Evolutionary conservation across 2,113 vertebrate genomes (phyloP), one percentile per base, ranked within the genome.

Genomic region (Peromyscus leucopus): DNA sequence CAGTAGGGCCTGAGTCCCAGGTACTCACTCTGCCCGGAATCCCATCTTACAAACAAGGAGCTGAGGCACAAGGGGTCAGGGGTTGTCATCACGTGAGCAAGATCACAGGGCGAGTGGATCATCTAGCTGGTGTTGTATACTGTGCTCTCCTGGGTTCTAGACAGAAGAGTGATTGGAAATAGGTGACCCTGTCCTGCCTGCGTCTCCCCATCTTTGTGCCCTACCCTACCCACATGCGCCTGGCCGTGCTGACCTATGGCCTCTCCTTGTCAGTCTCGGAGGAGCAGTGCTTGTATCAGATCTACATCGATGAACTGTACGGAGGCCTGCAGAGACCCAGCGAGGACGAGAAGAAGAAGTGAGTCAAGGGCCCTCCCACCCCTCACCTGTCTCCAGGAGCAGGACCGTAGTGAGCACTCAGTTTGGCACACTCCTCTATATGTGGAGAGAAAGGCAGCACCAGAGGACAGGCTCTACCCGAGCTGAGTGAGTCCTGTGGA

Each of bases 301-400:
- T 99, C 96, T 99, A 99, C 93, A 99, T 99, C 1, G 99, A 99
- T 0, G 99, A 99, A 96, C 98, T 99, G 46, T 99, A 99, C 0
- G 99, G 99, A 55, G 99, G 99, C 57, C 98, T 99, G 67, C 99
- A 99, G 96, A 99, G 99, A 93, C 99, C 99, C 84, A 99, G 99
- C 1, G 99, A 99, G 92, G 99, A 99, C 0, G 99, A 99, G 96
- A 99, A 99, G 96, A 99, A 99, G 98, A 99, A 99, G 99, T 99
- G 98, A 98, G 99, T 97, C 0, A 4, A 28, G 69, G 59, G 22
- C 24, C 61, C 11, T 1, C 61, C 26, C 10, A 2, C 39, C 36
- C 46, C 9, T n/a, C 39, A 1, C 31, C 1, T 1, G 51, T 26
- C 76, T 46, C 6, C 19, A 5, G 15, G 19, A 69, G 21, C 0